A percentile compares a stretch with the other conserved stretches of the same genome.
phyloP scores from a whole-genome alignment of 2,797 vertebrate species.

The Gymnothorax javanicus region DNA sequence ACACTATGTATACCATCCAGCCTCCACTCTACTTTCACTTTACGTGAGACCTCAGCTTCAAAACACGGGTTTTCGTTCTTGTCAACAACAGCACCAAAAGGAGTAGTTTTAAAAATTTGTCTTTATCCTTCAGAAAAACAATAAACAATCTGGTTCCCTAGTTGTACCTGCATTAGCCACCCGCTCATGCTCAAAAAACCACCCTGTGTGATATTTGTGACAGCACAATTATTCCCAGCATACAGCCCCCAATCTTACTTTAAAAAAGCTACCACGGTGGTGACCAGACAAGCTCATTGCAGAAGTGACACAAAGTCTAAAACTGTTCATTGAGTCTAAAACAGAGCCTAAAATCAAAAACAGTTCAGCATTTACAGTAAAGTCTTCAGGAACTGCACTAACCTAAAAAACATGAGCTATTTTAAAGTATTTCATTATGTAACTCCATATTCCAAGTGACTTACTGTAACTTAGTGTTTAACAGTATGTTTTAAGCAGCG shows the following conservation, averaged over 20 bases:
- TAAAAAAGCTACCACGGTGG: neutral
- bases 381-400: too few relatives aligned
- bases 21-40: neutral
- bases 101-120: neutral
- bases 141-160: neutral
- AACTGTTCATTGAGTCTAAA: too few relatives aligned
- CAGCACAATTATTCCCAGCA: neutral
- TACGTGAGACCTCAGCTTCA: neutral
- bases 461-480: too few relatives aligned
- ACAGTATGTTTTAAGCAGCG: too few relatives aligned
- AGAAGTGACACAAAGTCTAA: too few relatives aligned
- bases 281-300: too few relatives aligned
- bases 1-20: neutral
- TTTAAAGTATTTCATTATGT: too few relatives aligned
- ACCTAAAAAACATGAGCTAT: too few relatives aligned
- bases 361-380: too few relatives aligned
- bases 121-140: conserved; percentile 13
- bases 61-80: neutral
- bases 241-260: neutral
- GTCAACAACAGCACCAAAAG: neutral
- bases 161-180: neutral
- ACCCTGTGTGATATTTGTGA: neutral
- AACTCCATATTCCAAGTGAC: too few relatives aligned
- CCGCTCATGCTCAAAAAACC: neutral
- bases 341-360: too few relatives aligned